Conservation (phyloP, 2,888 invertebrate species). For the Limenitis camilla region DNA sequence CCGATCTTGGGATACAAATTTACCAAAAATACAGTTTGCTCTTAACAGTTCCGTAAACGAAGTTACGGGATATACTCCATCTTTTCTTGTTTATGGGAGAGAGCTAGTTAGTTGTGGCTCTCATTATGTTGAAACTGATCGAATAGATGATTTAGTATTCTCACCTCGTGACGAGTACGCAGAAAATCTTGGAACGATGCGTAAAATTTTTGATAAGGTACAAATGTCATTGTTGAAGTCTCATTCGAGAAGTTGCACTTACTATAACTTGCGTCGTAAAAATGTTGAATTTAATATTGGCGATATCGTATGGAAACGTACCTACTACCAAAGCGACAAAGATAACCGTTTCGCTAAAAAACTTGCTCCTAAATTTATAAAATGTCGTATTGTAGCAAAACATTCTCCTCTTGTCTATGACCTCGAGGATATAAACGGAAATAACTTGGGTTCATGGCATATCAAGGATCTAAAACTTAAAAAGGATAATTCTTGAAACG, state of each 20-base stretch:
- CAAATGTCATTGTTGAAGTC: slow-evolving; percentile 11
- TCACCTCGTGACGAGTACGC: neutral
- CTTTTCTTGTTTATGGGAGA: slow-evolving; percentile 20
- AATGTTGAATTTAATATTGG: slow-evolving; percentile 22
- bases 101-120: slow-evolving; percentile 20
- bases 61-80: slow-evolving; percentile 22
- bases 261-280: slow-evolving; percentile 20
- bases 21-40: slow-evolving; percentile 25
- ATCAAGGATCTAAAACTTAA: too few relatives aligned
- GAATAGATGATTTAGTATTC: neutral
- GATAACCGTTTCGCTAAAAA: slow-evolving; percentile 14
- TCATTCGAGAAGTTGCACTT: slow-evolving; percentile 13
- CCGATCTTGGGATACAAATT: slow-evolving; percentile 24
- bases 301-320: slow-evolving; percentile 19
- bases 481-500: too few relatives aligned
- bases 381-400: too few relatives aligned
- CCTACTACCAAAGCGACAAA: slow-evolving; percentile 9
- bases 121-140: slow-evolving; percentile 9
- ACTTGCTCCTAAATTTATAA: too few relatives aligned
- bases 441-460: too few relatives aligned
- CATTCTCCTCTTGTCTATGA: too few relatives aligned
- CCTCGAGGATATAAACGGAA: too few relatives aligned
- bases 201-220: slow-evolving; percentile 2
- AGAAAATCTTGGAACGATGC: too few relatives aligned
- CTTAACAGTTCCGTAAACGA: slow-evolving; percentile 27